phyloP scores from a whole-genome alignment of 2,888 invertebrate species.

The Eumacrocentrus americanus region DNA sequence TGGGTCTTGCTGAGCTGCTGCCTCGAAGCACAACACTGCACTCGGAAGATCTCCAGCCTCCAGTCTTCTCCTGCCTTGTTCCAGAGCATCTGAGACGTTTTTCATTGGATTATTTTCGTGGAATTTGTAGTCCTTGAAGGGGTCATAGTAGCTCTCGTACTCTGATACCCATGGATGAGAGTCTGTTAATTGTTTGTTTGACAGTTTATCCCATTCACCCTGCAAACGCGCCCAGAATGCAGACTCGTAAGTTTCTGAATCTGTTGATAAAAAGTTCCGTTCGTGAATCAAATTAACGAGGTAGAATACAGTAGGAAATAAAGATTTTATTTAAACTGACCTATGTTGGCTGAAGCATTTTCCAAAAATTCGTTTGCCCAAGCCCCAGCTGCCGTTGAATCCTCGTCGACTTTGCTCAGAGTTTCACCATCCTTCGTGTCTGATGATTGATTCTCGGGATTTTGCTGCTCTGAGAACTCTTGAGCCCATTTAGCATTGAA shows the following conservation, averaged over 20 bases:
- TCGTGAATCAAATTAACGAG: not conserved
- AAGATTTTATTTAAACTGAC: conserved; percentile 34
- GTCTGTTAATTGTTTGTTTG: conserved; percentile 65
- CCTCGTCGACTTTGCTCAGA: conserved; percentile 45
- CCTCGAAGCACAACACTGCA: conserved; percentile 95
- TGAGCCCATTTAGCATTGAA: conserved; percentile 62
- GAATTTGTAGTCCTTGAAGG: conserved; percentile 78
- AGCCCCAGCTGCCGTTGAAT: conserved; percentile 47
- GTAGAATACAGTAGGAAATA: not conserved
- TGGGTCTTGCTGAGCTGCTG: conserved; percentile 84
- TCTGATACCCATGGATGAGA: conserved; percentile 78
- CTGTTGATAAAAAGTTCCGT: conserved; percentile 33
- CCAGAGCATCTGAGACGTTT: conserved; percentile 77
- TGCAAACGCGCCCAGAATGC: conserved; percentile 71
- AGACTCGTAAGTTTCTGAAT: conserved; percentile 67
- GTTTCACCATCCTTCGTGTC: conserved; percentile 40
- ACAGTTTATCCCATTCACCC: conserved; percentile 81
- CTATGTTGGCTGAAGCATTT: conserved; percentile 41
- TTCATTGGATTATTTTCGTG: conserved; percentile 86
- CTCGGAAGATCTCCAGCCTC: conserved; percentile 90
- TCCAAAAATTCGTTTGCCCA: conserved; percentile 57
- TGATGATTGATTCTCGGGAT: conserved; percentile 56
- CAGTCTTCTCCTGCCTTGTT: conserved; percentile 83
- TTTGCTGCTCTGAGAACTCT: conserved; percentile 59
- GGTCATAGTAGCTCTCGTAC: conserved; percentile 68